phyloP scores from a whole-genome alignment of 2,888 invertebrate species.

The Diaprepes abbreviatus region DNA sequence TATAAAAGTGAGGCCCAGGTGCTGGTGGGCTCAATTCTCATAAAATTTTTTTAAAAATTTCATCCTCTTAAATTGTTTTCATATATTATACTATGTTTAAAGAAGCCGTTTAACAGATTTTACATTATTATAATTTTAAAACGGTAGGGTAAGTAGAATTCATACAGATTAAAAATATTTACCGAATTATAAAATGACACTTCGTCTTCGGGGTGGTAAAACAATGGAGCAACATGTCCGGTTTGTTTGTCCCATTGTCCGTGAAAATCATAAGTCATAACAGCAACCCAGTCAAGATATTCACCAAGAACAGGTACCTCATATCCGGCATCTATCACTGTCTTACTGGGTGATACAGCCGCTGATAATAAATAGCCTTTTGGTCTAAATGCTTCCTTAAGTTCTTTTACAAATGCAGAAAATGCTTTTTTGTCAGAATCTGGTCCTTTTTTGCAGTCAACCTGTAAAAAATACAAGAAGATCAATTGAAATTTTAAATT shows the following conservation, averaged over 20 bases:
- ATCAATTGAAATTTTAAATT: no score
- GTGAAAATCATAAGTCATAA: slow-evolving; percentile 94
- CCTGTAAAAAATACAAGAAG: slow-evolving; percentile 73
- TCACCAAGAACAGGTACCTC: slow-evolving; percentile 82
- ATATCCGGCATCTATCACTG: slow-evolving; percentile 87
- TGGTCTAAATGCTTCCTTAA: slow-evolving; percentile 71
- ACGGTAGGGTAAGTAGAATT: no score
- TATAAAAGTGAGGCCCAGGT: no score
- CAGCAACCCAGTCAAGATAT: slow-evolving; percentile 90
- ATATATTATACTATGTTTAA: no score
- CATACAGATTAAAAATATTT: no score
- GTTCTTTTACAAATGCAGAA: slow-evolving; percentile 79
- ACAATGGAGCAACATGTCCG: slow-evolving; percentile 90
- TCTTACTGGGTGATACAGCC: slow-evolving; percentile 90
- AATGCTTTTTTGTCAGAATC: slow-evolving; percentile 87
- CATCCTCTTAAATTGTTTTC: no score
- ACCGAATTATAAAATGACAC: slow-evolving; percentile 87
- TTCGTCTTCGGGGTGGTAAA: slow-evolving; percentile 86
- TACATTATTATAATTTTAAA: no score
- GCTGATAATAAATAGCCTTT: slow-evolving; percentile 78
- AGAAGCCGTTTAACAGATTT: no score
- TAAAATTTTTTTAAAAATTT: no score
- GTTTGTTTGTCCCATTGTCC: slow-evolving; percentile 94
- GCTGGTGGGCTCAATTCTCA: no score
- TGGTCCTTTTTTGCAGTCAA: slow-evolving; percentile 88